phyloP scores from a whole-genome alignment of 1,140 invertebrate species.

The Pantala flavescens region DNA sequence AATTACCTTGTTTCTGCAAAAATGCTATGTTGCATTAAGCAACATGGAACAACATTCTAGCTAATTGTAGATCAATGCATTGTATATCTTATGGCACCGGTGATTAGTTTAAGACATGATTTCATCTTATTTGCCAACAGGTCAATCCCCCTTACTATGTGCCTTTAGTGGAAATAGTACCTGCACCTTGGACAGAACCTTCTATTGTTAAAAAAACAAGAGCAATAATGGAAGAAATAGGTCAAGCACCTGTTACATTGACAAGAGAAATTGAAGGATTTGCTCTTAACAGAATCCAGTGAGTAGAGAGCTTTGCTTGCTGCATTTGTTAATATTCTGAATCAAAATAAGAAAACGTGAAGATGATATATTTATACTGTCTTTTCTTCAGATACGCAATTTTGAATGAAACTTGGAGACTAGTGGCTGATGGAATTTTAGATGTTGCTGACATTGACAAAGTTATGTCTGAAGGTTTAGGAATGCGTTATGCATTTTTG shows the following conservation, averaged over 20 bases:
- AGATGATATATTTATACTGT: neutral
- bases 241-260: constrained; percentile 78
- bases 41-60: no score
- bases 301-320: constrained; percentile 28
- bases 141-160: constrained; percentile 95
- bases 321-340: no score
- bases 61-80: no score
- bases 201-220: constrained; percentile 55
- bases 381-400: constrained; percentile 68
- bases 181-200: constrained; percentile 76
- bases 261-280: constrained; percentile 84
- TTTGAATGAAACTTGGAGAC: constrained; percentile 82
- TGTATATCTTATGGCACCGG: no score
- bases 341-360: no score
- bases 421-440: constrained; percentile 74
- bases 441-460: constrained; percentile 82
- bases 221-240: constrained; percentile 74
- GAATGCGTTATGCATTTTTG: constrained; percentile 88
- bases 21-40: no score
- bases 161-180: constrained; percentile 86
- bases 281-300: constrained; percentile 88
- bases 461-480: constrained; percentile 89
- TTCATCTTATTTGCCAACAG: constrained; percentile 30
- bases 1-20: no score
- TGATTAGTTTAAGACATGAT: no score